Evolutionary conservation across 2,113 vertebrate species (phyloP), one percentile per base, ranked within the genome.

Genomic region (Peromyscus californicus): DNA sequence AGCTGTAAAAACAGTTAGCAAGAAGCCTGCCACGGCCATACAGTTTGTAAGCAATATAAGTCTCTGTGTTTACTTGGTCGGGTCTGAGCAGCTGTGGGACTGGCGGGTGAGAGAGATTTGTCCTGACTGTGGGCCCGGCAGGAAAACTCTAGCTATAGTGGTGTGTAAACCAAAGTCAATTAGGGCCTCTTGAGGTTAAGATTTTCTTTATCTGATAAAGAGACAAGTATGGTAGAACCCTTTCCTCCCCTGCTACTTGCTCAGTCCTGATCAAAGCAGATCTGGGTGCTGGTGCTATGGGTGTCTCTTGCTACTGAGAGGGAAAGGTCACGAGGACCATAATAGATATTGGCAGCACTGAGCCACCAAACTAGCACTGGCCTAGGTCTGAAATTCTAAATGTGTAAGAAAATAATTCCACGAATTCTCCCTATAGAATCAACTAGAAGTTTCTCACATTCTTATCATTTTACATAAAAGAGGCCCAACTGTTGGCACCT

Each of bases 391-490:
- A 89, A 48, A n/a, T 59, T 91, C 2, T 61, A 78, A 82, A 80
- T 92, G 82, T 57, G 42, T 82, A 65, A 91, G 72, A 80, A 95
- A 86, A 93, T 83, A 69, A 93, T 26, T 36, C n/a, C 42, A 80
- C 9, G 36, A 39, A 76, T 48, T 94, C 45, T 82, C 10, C 31
- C 59, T 42, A 26, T 29, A 59, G 22, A 39, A 61, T 84, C 57
- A 84, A 31, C 21, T 65, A 65, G 72, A 67, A 45, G 90, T 36
- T 74, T 31, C 26, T 84, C 78, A 91, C 8, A 29, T 91, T 85
- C 39, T 78, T 91, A 59, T 90, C 26, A 57, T 72, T 84, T 65
- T 31, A 5, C 45, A 76, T 13, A 9, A 70, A 82, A 95, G 65
- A 39, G 31, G 48, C 42, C 33, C 19, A 5, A 22, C 21, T 48